phyloP scores from a whole-genome alignment of 2,113 vertebrate genomes.

The Ondatra zibethicus region DNA sequence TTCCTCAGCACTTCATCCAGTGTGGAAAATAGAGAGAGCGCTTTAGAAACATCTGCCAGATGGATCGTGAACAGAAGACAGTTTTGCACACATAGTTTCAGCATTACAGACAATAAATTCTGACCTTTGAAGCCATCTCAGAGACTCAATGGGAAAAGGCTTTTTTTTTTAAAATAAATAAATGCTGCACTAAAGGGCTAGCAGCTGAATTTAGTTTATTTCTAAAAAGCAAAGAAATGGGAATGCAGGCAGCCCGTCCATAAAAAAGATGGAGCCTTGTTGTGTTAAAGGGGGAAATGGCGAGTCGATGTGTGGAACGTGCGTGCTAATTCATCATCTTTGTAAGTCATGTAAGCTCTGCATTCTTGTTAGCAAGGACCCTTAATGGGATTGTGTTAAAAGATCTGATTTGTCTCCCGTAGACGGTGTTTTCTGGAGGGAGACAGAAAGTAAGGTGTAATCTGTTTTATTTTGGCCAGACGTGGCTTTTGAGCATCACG shows the following conservation, averaged over 20 bases:
- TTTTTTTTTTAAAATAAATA: background rate
- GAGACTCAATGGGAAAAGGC: background rate
- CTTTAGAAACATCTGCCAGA: background rate
- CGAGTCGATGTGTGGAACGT: background rate
- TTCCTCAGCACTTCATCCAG: background rate
- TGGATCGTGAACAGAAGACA: background rate
- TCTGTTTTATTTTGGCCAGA: slow-evolving; percentile 14
- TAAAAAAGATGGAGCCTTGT: background rate
- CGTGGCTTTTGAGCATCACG: background rate
- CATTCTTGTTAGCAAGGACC: slow-evolving; percentile 3
- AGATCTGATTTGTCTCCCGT: background rate
- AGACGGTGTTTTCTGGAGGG: background rate
- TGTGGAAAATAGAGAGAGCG: background rate
- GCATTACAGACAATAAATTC: slow-evolving; percentile 18
- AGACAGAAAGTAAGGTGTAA: slow-evolving; percentile 4
- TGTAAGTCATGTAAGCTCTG: background rate
- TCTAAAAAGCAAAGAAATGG: slow-evolving; percentile 9
- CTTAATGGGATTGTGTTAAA: slow-evolving; percentile 17
- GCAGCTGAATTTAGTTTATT: background rate
- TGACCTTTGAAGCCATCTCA: slow-evolving; percentile 18
- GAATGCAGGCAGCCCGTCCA: background rate
- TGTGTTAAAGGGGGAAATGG: background rate
- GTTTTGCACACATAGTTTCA: background rate
- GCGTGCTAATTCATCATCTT: background rate
- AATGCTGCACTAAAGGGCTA: background rate